Conservation (phyloP, 2,797 vertebrate species). For the Pogoniulus pusillus region DNA sequence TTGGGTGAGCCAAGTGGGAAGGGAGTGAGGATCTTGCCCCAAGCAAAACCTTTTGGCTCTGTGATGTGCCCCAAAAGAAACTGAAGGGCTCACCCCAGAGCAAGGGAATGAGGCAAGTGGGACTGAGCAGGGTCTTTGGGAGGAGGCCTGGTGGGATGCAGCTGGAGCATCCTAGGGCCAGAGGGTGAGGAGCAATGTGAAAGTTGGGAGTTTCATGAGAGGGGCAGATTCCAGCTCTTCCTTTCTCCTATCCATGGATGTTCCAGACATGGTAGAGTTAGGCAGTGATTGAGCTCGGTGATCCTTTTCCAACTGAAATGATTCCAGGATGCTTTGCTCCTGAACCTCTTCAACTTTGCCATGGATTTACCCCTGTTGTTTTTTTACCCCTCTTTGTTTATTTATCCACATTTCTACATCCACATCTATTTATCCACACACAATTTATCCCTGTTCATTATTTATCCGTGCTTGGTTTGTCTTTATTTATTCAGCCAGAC, state of each 20-base stretch:
- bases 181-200: not conserved
- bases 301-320: no score
- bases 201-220: not conserved
- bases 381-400: no score
- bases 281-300: no score
- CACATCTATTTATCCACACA: no score
- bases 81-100: not conserved
- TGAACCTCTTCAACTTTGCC: not conserved
- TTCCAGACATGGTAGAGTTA: no score
- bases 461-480: no score
- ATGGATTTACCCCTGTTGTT: no score
- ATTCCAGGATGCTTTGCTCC: no score
- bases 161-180: not conserved
- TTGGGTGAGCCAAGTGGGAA: not conserved
- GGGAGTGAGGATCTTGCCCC: not conserved
- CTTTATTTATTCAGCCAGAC: no score
- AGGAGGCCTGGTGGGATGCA: not conserved
- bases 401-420: no score
- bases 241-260: not conserved
- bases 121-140: not conserved
- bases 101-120: not conserved
- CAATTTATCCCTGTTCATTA: no score
- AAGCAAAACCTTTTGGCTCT: no score
- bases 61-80: rapidly evolving
- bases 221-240: not conserved